Conservation (phyloP, 2,797 vertebrate species). For the Petrocephalus sullivani region DNA sequence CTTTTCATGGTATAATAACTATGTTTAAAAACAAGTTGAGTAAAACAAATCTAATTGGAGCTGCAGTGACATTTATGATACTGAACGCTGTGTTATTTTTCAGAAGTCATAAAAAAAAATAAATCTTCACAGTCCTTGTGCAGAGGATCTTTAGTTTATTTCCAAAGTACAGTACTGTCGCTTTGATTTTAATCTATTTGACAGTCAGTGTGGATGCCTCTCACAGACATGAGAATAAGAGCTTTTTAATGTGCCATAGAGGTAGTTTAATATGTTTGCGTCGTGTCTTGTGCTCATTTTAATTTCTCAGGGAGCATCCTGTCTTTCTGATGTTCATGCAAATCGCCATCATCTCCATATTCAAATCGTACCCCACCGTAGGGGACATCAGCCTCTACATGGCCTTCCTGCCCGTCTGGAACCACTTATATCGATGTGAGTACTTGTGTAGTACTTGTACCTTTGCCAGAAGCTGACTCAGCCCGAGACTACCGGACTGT, state of each 20-base stretch:
- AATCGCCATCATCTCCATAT: slow-evolving; percentile 89
- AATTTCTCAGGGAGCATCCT: slow-evolving; percentile 79
- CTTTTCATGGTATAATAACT: not conserved
- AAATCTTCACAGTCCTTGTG: not conserved
- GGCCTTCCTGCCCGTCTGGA: slow-evolving; percentile 93
- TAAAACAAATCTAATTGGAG: not conserved
- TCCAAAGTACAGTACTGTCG: not conserved
- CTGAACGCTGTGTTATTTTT: not conserved
- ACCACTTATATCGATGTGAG: slow-evolving; percentile 92
- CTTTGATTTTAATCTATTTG: not conserved
- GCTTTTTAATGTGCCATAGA: not conserved
- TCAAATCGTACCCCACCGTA: slow-evolving; percentile 95
- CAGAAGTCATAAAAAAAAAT: not conserved
- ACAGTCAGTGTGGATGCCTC: not conserved
- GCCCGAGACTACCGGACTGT: not conserved
- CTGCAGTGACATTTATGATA: too few relatives aligned
- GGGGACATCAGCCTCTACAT: slow-evolving; percentile 90
- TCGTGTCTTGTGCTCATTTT: not conserved
- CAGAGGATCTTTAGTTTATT: not conserved
- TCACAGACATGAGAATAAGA: not conserved
- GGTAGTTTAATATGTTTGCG: not conserved
- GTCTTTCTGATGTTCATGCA: slow-evolving; percentile 96
- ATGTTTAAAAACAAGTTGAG: not conserved
- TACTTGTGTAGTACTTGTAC: slow-evolving; percentile 16
- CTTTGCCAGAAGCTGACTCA: not conserved